Evolutionary conservation across 2,888 invertebrate species (phyloP).

Genomic region (Aphidoletes aphidimyza): DNA sequence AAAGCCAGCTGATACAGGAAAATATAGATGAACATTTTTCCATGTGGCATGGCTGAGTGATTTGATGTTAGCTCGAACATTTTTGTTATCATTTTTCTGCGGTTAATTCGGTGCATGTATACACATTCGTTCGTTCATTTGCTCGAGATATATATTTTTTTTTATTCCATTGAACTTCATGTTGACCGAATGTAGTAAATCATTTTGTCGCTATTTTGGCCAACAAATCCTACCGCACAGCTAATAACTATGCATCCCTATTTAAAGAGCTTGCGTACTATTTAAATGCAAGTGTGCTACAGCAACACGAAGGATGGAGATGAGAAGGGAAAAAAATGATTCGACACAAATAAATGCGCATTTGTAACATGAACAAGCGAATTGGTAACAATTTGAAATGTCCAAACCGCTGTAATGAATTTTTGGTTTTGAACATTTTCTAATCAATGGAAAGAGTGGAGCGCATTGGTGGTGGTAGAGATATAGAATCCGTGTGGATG

Average conservation of each 20-base stretch:
- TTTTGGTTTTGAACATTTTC: slow-evolving; percentile 53
- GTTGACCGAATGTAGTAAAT: slow-evolving; percentile 2
- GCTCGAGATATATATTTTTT: background rate
- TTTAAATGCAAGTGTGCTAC: background rate
- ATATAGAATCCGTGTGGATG: background rate
- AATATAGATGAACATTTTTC: background rate
- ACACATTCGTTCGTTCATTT: slow-evolving; percentile 53
- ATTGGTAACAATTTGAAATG: slow-evolving; percentile 52
- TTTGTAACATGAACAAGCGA: slow-evolving; percentile 34
- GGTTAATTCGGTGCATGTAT: background rate
- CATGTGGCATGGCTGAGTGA: too few relatives aligned
- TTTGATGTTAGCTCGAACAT: background rate
- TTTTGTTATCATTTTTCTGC: slow-evolving; percentile 37
- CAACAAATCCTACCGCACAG: slow-evolving; percentile 5
- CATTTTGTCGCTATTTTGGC: background rate
- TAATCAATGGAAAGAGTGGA: slow-evolving; percentile 33
- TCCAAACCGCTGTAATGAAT: slow-evolving; percentile 53
- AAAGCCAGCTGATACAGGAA: background rate
- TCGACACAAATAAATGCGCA: slow-evolving; percentile 3
- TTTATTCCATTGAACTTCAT: background rate
- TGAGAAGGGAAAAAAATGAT: background rate
- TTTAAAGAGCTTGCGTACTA: background rate
- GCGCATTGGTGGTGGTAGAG: background rate
- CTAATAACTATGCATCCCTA: slow-evolving; percentile 35
- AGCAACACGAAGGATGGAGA: background rate